phyloP scores from a whole-genome alignment of 2,113 vertebrate species.

The Platysteira castanea region DNA sequence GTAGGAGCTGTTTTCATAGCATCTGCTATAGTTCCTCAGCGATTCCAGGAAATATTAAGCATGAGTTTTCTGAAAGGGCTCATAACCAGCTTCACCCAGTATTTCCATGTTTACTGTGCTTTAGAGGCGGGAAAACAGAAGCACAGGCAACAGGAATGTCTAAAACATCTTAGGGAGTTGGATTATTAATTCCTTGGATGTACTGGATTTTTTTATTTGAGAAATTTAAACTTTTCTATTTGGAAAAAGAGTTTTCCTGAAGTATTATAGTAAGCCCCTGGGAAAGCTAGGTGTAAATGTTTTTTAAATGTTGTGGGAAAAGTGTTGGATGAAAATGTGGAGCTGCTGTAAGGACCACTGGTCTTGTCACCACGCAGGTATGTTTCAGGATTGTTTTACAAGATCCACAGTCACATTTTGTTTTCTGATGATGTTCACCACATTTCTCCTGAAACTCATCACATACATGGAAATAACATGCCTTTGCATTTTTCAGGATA shows the following conservation, averaged over 20 bases:
- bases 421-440: background rate
- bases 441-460: background rate
- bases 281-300: background rate
- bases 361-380: background rate
- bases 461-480: background rate
- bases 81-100: background rate
- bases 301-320: background rate
- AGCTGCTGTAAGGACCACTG: background rate
- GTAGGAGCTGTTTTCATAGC: background rate
- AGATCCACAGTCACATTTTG: background rate
- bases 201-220: background rate
- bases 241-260: background rate
- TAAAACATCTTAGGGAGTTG: background rate
- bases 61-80: background rate
- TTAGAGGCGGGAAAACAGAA: background rate
- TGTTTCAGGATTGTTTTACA: background rate
- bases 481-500: rapidly evolving
- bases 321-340: background rate
- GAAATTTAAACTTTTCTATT: background rate
- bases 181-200: background rate
- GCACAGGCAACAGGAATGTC: background rate
- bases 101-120: background rate
- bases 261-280: background rate
- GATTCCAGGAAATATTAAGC: rapidly evolving
- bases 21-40: background rate